These are phyloP conservation scores for Planococcus citri DNA, from an alignment of 1,140 invertebrate genomes.

Conservation along the genomic window DNA sequence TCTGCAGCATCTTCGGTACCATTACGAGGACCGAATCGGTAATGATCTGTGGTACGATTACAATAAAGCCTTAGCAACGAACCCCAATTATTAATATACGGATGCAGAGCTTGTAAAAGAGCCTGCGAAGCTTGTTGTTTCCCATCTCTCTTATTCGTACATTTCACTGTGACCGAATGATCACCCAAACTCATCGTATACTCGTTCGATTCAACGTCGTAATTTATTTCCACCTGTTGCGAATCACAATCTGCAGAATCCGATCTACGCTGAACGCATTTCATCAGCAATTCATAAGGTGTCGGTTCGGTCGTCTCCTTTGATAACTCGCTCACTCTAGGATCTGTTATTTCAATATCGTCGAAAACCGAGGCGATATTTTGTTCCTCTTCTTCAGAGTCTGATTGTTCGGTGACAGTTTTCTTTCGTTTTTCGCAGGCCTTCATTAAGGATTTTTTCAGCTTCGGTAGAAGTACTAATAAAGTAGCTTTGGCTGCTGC, in stretches of 20 bases:
- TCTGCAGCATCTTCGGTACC: not conserved
- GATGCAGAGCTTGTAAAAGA: conserved; percentile 81
- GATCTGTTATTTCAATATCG: conserved; percentile 84
- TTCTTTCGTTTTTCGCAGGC: not conserved
- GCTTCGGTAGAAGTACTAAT: not conserved
- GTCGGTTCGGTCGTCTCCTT: conserved; percentile 87
- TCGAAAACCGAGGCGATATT: conserved; percentile 58
- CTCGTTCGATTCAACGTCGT: conserved; percentile 82
- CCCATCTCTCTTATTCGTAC: conserved; percentile 91
- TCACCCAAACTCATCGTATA: conserved; percentile 90
- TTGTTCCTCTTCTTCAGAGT: not conserved
- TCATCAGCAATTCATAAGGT: conserved; percentile 82
- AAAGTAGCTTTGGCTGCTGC: conserved; percentile 80
- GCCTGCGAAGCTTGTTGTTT: conserved; percentile 91
- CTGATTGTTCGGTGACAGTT: not conserved
- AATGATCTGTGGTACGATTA: conserved; percentile 44
- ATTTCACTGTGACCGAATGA: conserved; percentile 70
- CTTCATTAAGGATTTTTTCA: not conserved
- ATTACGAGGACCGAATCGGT: not conserved
- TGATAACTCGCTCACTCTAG: conserved; percentile 83
- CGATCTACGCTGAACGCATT: conserved; percentile 75
- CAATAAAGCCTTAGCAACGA: conserved; percentile 86
- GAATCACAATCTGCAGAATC: too few relatives aligned
- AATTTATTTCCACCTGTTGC: conserved; percentile 58
- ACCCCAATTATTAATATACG: conserved; percentile 89